Evolutionary conservation across 2,797 vertebrate species (phyloP).

Genomic region (Xerus rutilus): DNA sequence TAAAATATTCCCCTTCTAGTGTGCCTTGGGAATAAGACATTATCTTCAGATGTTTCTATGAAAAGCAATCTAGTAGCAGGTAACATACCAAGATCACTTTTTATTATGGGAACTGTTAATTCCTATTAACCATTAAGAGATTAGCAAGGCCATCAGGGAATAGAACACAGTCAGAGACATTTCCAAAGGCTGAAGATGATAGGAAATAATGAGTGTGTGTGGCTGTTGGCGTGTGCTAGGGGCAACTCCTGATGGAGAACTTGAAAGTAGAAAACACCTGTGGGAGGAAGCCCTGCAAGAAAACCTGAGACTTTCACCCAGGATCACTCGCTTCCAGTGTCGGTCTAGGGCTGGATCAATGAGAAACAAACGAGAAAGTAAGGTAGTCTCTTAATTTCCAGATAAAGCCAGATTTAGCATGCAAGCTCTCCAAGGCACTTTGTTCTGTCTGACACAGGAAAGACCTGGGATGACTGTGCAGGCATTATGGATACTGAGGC

Average conservation of each 20-base stretch:
- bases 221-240: too few species aligned
- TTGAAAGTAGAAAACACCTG: not conserved
- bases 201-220: not conserved
- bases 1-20: constrained; percentile 1
- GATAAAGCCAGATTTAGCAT: constrained; percentile 48
- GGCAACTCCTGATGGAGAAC: not conserved
- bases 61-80: not conserved
- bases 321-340: not conserved
- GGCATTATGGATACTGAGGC: not conserved
- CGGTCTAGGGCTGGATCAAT: not conserved
- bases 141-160: not conserved
- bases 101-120: constrained; percentile 37
- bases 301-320: not conserved
- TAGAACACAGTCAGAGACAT: not conserved
- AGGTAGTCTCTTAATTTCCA: not conserved
- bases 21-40: constrained; percentile 7
- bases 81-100: not conserved
- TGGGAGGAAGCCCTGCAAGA: constrained; percentile 13
- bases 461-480: constrained; percentile 56
- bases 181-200: constrained; percentile 4
- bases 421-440: constrained; percentile 42
- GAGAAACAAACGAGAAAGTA: constrained; percentile 9
- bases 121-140: not conserved
- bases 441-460: constrained; percentile 50
- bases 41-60: constrained; percentile 40